A percentile compares a stretch with the other conserved stretches of the same genome.
Evolutionary conservation across 2,797 vertebrate genomes (phyloP).

Genomic region (Cuculus canorus): DNA sequence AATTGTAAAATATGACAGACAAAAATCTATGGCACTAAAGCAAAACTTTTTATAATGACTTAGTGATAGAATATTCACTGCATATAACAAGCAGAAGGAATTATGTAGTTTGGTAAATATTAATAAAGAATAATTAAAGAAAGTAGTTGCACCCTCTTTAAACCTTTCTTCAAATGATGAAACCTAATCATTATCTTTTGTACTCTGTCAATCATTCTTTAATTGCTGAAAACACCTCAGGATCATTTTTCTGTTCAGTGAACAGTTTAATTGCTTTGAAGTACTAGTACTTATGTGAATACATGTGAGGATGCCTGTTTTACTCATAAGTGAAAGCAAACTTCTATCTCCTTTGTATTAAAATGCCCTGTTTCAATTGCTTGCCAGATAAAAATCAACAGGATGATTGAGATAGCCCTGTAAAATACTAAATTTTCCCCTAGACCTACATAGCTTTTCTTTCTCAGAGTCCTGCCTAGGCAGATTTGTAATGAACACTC

Average conservation of each 20-base stretch:
- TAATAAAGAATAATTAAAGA: constrained; percentile 12
- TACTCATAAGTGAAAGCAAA: background rate
- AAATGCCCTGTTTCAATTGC: background rate
- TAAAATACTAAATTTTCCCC: background rate
- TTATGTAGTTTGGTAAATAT: background rate
- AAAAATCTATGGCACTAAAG: background rate
- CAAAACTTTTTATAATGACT: background rate
- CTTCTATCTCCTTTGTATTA: background rate
- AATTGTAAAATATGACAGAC: background rate
- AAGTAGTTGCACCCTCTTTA: background rate
- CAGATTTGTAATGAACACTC: background rate
- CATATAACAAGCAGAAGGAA: background rate
- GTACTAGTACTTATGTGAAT: background rate
- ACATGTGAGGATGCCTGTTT: background rate
- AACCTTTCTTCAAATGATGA: background rate
- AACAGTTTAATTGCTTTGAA: constrained; percentile 56
- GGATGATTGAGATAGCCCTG: background rate
- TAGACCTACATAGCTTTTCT: background rate
- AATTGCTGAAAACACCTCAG: constrained; percentile 9
- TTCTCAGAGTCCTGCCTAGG: background rate
- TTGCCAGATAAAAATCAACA: background rate
- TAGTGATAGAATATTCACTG: background rate
- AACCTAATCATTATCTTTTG: background rate
- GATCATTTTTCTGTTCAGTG: background rate
- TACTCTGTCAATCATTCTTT: constrained; percentile 14